Conservation (phyloP, 2,888 invertebrate genomes). For the Buathra laborator region DNA sequence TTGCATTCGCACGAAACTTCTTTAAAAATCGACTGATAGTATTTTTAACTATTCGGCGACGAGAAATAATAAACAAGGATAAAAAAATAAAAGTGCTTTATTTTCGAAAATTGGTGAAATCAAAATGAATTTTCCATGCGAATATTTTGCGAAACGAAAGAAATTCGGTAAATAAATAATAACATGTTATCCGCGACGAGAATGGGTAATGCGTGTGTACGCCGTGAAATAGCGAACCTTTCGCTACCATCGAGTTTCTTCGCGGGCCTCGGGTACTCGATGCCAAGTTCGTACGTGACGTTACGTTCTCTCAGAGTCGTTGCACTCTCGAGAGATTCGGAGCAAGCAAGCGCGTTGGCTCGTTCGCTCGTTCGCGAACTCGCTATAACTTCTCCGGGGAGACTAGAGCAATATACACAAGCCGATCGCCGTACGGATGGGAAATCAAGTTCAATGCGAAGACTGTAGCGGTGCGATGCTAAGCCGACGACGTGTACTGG, state of each 20-base stretch:
- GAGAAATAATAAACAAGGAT: no score
- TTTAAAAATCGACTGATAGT: no score
- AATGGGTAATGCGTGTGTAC: background rate
- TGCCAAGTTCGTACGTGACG: constrained; percentile 67
- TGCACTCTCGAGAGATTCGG: constrained; percentile 62
- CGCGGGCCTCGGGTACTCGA: constrained; percentile 38
- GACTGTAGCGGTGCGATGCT: constrained; percentile 1
- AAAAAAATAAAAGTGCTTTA: no score
- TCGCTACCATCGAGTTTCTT: constrained; percentile 60
- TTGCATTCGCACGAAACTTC: no score
- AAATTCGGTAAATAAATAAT: background rate
- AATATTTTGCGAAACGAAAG: background rate
- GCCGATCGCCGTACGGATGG: constrained; percentile 68
- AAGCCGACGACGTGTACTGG: background rate
- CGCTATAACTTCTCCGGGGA: constrained; percentile 4
- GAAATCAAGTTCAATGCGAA: constrained; percentile 78
- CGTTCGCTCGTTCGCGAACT: constrained; percentile 40
- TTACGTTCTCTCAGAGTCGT: constrained; percentile 62
- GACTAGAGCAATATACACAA: constrained; percentile 57
- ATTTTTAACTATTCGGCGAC: no score
- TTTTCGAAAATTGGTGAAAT: background rate
- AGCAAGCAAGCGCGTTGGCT: constrained; percentile 7
- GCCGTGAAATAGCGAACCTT: constrained; percentile 60
- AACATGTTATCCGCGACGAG: background rate
- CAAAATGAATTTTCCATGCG: background rate